Evolutionary conservation across 2,113 vertebrate species (phyloP).

Genomic region (Irena cyanogastra): DNA sequence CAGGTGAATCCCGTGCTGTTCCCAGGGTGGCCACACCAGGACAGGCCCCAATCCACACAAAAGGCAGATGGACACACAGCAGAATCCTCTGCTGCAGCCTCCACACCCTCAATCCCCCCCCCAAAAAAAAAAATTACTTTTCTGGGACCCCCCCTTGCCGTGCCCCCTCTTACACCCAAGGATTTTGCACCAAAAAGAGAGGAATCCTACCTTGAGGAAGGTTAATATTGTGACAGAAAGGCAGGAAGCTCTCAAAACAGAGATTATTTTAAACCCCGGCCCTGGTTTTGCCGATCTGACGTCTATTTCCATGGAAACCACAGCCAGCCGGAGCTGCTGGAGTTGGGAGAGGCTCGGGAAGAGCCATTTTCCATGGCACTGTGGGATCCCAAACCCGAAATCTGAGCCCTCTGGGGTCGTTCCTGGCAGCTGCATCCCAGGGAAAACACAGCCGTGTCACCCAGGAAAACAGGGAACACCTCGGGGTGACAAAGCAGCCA

Average conservation of each 20-base stretch:
- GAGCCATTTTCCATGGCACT: constrained; percentile 39
- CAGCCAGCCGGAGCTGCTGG: constrained; percentile 63
- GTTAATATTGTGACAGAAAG: constrained; percentile 73
- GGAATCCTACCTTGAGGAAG: constrained; percentile 48
- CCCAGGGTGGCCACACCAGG: no score
- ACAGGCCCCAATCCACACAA: background rate
- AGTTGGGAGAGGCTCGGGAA: constrained; percentile 51
- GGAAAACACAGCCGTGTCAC: accelerated
- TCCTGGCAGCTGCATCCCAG: background rate
- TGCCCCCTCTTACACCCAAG: background rate
- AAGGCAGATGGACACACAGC: background rate
- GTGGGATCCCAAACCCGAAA: background rate
- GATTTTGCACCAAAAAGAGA: background rate
- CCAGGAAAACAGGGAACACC: background rate
- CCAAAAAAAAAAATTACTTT: background rate
- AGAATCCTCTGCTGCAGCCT: background rate
- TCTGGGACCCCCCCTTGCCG: background rate
- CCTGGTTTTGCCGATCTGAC: constrained; percentile 63
- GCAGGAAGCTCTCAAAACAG: constrained; percentile 72
- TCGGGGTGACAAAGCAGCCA: constrained; percentile 1
- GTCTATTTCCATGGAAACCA: constrained; percentile 82
- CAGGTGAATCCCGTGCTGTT: accelerated
- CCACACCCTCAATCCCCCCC: background rate
- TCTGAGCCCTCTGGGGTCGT: background rate
- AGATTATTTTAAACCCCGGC: constrained; percentile 72